These are phyloP conservation scores for Zosterops pallidus DNA, from an alignment of 2,113 vertebrate species.

Conservation along the genomic window DNA sequence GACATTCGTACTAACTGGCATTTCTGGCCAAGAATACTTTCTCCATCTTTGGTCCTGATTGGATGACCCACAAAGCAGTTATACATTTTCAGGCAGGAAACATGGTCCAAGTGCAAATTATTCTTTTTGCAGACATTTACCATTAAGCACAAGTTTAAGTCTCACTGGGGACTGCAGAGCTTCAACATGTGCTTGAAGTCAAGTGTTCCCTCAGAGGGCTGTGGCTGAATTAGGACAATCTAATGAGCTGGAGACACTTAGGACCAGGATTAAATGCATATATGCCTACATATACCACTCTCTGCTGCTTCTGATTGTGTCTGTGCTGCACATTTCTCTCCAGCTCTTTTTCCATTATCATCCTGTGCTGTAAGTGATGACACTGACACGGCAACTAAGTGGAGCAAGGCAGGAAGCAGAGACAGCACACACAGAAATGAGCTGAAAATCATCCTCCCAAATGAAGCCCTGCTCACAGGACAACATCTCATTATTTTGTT, in stretches of 20 bases:
- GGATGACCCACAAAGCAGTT: not conserved
- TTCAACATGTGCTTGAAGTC: not conserved
- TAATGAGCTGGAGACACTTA: not conserved
- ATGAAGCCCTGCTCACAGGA: not conserved
- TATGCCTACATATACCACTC: not conserved
- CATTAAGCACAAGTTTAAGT: not conserved
- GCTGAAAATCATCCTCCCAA: not conserved
- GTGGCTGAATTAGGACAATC: not conserved
- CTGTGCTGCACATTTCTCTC: not conserved
- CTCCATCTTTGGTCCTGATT: not conserved
- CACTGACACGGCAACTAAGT: not conserved
- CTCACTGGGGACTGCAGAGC: not conserved
- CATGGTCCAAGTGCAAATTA: not conserved
- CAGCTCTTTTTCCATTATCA: not conserved
- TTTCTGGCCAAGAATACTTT: not conserved
- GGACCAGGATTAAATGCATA: not conserved
- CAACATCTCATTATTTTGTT: conserved; percentile 50
- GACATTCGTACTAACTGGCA: not conserved
- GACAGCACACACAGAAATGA: rapidly evolving
- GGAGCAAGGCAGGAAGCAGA: rapidly evolving
- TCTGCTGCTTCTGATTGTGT: not conserved
- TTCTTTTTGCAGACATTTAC: not conserved
- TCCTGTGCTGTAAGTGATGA: not conserved
- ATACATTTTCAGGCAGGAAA: not conserved
- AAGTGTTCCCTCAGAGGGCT: not conserved